Percentiles rank a stretch among this genome's conserved stretches.
Evolutionary conservation across 2,113 vertebrate species (phyloP).

Genomic region (Misgurnus anguillicaudatus): DNA sequence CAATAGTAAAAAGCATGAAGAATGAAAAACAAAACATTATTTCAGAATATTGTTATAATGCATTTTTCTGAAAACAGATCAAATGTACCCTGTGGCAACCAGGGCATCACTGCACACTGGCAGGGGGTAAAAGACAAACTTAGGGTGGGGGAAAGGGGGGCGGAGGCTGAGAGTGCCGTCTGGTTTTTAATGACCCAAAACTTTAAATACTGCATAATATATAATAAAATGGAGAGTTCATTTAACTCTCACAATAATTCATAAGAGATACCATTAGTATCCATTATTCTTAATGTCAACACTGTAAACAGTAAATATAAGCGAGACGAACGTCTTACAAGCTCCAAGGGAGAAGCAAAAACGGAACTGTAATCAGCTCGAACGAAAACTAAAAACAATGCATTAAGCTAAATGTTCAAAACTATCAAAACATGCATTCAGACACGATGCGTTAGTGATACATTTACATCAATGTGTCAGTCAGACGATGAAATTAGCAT

Average conservation of each 20-base stretch:
- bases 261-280: conserved; percentile 93
- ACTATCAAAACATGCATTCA: conserved; percentile 24
- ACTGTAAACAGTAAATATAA: conserved; percentile 91
- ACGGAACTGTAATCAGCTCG: conserved; percentile 68
- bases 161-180: conserved; percentile 89
- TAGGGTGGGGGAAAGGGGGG: conserved; percentile 85
- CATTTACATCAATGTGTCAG: conserved; percentile 18
- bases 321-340: conserved; percentile 67
- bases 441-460: background rate
- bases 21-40: conserved; percentile 72
- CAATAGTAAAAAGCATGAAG: conserved; percentile 57
- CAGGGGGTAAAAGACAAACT: conserved; percentile 88
- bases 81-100: conserved; percentile 86
- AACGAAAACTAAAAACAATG: conserved; percentile 50
- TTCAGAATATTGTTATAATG: conserved; percentile 72
- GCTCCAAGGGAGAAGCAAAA: conserved; percentile 60
- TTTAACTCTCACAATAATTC: conserved; percentile 94
- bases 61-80: conserved; percentile 75
- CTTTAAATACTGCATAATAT: conserved; percentile 99
- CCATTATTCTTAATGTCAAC: conserved; percentile 95
- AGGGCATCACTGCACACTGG: conserved; percentile 81
- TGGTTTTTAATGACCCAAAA: conserved; percentile 99
- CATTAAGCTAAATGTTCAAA: conserved; percentile 46
- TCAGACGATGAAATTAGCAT: conserved; percentile 27
- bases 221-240: conserved; percentile 98